These are phyloP conservation scores for Chloropsis cyanopogon DNA, from an alignment of 2,113 vertebrate genomes.

Conservation along the genomic window DNA sequence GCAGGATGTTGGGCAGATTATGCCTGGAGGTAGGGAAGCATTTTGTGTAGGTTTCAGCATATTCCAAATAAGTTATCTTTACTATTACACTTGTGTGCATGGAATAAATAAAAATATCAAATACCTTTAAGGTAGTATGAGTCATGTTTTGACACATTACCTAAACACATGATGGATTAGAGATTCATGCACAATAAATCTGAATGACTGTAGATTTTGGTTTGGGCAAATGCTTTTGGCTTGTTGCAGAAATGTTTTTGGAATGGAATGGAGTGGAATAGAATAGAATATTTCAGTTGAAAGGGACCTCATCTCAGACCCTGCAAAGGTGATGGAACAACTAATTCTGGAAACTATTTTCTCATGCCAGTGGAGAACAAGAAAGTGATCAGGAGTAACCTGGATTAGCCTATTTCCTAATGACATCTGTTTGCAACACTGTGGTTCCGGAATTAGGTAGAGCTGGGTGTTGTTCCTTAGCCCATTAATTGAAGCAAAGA, in stretches of 20 bases:
- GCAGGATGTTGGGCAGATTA: conserved; percentile 94
- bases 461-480: not conserved
- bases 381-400: not conserved
- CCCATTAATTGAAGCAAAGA: not conserved
- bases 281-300: not conserved
- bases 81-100: not conserved
- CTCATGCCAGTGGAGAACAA: not conserved
- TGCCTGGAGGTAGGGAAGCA: conserved; percentile 86
- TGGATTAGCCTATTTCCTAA: not conserved
- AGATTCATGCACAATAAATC: not conserved
- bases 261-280: not conserved
- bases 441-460: not conserved
- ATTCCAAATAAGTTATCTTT: not conserved
- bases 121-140: not conserved
- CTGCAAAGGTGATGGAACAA: not conserved
- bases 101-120: not conserved
- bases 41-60: not conserved
- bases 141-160: not conserved
- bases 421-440: not conserved
- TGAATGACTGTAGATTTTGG: not conserved
- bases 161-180: not conserved
- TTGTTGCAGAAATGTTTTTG: not conserved
- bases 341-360: not conserved
- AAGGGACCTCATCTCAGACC: not conserved
- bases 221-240: not conserved